Percentiles rank a stretch among this genome's conserved stretches.
phyloP scores from a whole-genome alignment of 2,888 invertebrate species.

The Eristalis intricaria region DNA sequence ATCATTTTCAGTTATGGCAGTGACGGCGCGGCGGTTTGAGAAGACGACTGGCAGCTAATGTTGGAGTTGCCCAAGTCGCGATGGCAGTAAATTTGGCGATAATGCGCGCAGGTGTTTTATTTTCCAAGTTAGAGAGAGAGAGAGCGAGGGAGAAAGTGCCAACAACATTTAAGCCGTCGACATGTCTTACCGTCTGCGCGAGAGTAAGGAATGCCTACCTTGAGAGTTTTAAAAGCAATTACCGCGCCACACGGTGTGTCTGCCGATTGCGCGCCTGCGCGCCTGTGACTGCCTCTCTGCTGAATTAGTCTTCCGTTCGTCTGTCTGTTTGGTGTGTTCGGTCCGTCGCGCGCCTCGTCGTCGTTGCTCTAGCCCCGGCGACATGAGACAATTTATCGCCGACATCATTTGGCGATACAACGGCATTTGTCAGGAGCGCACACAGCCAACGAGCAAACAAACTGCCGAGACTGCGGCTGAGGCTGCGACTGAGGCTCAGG shows the following conservation, averaged over 20 bases:
- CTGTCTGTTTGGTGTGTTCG: slow-evolving; percentile 14
- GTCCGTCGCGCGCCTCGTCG: background rate
- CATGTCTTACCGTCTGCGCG: slow-evolving; percentile 40
- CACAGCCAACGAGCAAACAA: background rate
- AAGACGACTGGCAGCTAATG: slow-evolving; percentile 32
- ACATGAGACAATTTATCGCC: slow-evolving; percentile 69
- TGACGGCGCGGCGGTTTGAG: background rate
- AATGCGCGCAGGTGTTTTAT: slow-evolving; percentile 70
- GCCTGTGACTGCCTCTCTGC: background rate
- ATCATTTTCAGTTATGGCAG: slow-evolving; percentile 51
- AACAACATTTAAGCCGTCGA: slow-evolving; percentile 39
- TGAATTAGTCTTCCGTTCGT: slow-evolving; percentile 32
- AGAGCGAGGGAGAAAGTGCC: slow-evolving; percentile 33
- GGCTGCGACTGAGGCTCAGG: background rate
- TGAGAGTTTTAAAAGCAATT: slow-evolving; percentile 62
- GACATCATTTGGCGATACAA: slow-evolving; percentile 63
- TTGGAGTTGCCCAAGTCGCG: slow-evolving; percentile 53
- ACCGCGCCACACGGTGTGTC: slow-evolving; percentile 39
- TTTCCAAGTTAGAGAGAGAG: slow-evolving; percentile 21
- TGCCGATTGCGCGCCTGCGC: no score
- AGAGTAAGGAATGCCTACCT: slow-evolving; percentile 34
- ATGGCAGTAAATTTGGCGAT: slow-evolving; percentile 57
- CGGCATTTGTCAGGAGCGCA: slow-evolving; percentile 61
- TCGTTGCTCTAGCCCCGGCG: slow-evolving; percentile 24
- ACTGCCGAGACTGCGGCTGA: background rate